A percentile compares a stretch with the other conserved stretches of the same genome.
phyloP scores from a whole-genome alignment of 1,140 invertebrate genomes.

The Meloidogyne exigua region DNA sequence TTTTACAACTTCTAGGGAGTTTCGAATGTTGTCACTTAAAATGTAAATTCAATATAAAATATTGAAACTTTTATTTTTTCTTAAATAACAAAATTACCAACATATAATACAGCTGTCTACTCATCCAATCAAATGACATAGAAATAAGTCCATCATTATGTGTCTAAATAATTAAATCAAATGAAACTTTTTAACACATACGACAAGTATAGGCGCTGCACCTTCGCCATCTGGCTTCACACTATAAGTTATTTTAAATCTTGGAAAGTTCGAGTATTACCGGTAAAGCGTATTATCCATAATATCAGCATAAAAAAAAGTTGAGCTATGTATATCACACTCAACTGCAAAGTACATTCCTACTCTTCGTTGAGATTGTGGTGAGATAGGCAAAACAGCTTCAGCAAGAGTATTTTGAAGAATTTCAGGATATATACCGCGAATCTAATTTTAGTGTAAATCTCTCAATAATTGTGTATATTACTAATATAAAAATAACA shows the following conservation, averaged over 20 bases:
- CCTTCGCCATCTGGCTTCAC: constrained; percentile 65
- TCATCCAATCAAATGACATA: constrained; percentile 91
- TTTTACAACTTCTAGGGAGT: constrained; percentile 85
- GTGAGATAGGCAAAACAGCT: constrained; percentile 79
- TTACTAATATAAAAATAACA: neutral
- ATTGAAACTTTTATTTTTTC: neutral
- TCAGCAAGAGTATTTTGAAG: constrained; percentile 86
- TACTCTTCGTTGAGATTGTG: constrained; percentile 85
- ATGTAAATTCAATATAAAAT: neutral
- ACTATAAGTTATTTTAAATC: constrained; percentile 53
- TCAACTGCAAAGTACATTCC: constrained; percentile 89
- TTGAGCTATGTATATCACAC: constrained; percentile 75
- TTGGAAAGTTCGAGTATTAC: constrained; percentile 13
- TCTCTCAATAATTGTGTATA: neutral
- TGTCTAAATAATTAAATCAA: constrained; percentile 66
- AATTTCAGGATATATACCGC: constrained; percentile 85
- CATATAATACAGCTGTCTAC: constrained; percentile 95
- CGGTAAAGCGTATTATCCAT: constrained; percentile 64
- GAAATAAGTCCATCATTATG: constrained; percentile 97
- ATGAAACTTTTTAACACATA: neutral
- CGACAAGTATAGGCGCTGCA: constrained; percentile 82
- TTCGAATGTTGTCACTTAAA: constrained; percentile 80
- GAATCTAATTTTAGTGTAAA: constrained; percentile 59
- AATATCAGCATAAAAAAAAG: constrained; percentile 63
- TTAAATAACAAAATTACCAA: neutral